Percentiles rank a stretch among this genome's conserved stretches.
These are phyloP conservation scores for Leucozona laternaria DNA, from an alignment of 2,888 invertebrate genomes.

Conservation along the genomic window DNA sequence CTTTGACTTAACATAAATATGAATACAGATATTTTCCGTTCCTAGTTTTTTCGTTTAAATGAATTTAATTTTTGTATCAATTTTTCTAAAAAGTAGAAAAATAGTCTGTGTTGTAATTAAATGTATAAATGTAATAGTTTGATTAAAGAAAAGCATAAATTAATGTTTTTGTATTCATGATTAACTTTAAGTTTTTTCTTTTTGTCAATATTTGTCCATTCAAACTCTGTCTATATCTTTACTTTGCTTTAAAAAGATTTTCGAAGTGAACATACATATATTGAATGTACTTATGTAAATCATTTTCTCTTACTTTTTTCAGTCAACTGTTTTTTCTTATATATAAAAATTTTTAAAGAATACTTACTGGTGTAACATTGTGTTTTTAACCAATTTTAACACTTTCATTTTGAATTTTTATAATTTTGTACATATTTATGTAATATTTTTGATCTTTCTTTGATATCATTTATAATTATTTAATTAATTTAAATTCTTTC, in stretches of 20 bases:
- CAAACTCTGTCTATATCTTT: background rate
- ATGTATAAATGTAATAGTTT: no score
- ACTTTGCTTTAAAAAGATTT: no score
- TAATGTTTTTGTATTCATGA: background rate
- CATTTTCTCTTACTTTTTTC: background rate
- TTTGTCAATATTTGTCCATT: background rate
- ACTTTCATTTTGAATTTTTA: background rate
- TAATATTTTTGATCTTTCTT: background rate
- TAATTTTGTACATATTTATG: background rate
- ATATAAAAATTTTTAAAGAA: background rate
- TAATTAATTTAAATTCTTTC: background rate
- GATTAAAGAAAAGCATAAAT: no score
- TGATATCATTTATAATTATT: background rate
- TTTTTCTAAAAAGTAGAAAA: background rate
- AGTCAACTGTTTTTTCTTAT: background rate
- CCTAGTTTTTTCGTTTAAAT: background rate
- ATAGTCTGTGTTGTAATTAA: background rate
- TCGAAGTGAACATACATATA: no score
- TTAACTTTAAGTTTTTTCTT: background rate
- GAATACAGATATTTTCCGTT: background rate
- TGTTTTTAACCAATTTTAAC: background rate
- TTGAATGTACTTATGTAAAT: no score
- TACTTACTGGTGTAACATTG: background rate
- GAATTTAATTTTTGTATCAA: background rate
- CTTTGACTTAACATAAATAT: no score